Evolutionary conservation across 2,113 vertebrate species (phyloP).

Genomic region (Chloroceryle aenea): DNA sequence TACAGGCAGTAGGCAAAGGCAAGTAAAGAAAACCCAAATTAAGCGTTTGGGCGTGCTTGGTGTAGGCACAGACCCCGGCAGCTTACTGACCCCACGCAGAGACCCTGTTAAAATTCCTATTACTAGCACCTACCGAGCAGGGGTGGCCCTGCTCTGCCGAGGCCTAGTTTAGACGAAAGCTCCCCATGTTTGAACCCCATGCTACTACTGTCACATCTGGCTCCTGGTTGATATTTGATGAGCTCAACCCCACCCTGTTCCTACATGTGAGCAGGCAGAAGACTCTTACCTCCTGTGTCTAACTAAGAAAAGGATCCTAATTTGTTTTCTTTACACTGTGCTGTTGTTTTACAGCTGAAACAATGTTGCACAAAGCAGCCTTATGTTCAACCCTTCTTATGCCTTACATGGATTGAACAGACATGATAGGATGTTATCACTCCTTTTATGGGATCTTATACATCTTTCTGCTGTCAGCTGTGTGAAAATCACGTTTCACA

Average conservation of each 20-base stretch:
- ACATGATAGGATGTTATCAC: rapidly evolving
- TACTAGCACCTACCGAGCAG: rapidly evolving
- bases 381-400: rapidly evolving
- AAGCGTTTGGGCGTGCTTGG: not conserved
- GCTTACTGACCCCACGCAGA: not conserved
- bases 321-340: no score
- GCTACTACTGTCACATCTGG: rapidly evolving
- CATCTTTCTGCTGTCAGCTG: not conserved
- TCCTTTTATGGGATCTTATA: rapidly evolving
- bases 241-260: rapidly evolving
- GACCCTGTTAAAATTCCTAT: not conserved
- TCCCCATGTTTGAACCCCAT: not conserved
- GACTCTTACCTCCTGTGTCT: rapidly evolving
- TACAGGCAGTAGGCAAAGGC: no score
- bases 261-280: rapidly evolving
- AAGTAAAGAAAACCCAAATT: no score
- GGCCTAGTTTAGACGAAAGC: rapidly evolving
- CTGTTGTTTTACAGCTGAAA: rapidly evolving
- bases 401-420: rapidly evolving
- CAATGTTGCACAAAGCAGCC: no score
- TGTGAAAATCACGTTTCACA: no score
- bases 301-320: rapidly evolving
- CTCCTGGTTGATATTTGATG: no score
- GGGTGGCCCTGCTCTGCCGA: not conserved
- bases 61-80: not conserved